Evolutionary conservation across 2,113 vertebrate species (phyloP).

Genomic region (Pao palembangensis): DNA sequence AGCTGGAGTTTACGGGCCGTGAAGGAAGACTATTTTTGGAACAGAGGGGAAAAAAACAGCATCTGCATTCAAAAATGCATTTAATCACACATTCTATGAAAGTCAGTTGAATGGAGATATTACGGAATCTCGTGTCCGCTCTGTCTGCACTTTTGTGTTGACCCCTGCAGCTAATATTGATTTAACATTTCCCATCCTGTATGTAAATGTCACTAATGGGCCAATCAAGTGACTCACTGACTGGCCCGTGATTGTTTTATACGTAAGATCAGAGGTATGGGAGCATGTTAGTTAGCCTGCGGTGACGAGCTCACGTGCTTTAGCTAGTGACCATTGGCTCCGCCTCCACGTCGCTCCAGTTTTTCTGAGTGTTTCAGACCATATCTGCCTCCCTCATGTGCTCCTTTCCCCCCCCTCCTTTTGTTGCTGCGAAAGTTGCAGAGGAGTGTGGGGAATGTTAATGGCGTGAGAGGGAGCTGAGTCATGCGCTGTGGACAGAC

Average conservation of each 20-base stretch:
- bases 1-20: slow-evolving; percentile 34
- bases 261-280: slow-evolving; percentile 1
- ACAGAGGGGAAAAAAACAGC: background rate
- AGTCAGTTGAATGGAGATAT: slow-evolving; percentile 20
- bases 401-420: slow-evolving; percentile 6
- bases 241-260: slow-evolving; percentile 1
- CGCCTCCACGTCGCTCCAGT: background rate
- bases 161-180: slow-evolving; percentile 3
- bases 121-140: slow-evolving; percentile 9
- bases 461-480: slow-evolving; percentile 63
- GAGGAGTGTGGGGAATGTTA: slow-evolving; percentile 66
- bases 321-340: slow-evolving; percentile 10
- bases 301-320: slow-evolving; percentile 17
- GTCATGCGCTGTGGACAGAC: slow-evolving; percentile 56
- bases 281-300: slow-evolving; percentile 19
- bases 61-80: slow-evolving; percentile 32
- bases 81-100: slow-evolving; percentile 11
- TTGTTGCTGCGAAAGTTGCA: slow-evolving; percentile 35
- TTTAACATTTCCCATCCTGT: slow-evolving; percentile 2
- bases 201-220: slow-evolving; percentile 7
- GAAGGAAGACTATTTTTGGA: slow-evolving; percentile 53
- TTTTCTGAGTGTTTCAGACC: slow-evolving; percentile 1
- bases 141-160: background rate
- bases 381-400: slow-evolving; percentile 1
- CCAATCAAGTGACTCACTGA: slow-evolving; percentile 17